Evolutionary conservation across 2,888 invertebrate genomes (phyloP).

Genomic region (Netelia inedita): DNA sequence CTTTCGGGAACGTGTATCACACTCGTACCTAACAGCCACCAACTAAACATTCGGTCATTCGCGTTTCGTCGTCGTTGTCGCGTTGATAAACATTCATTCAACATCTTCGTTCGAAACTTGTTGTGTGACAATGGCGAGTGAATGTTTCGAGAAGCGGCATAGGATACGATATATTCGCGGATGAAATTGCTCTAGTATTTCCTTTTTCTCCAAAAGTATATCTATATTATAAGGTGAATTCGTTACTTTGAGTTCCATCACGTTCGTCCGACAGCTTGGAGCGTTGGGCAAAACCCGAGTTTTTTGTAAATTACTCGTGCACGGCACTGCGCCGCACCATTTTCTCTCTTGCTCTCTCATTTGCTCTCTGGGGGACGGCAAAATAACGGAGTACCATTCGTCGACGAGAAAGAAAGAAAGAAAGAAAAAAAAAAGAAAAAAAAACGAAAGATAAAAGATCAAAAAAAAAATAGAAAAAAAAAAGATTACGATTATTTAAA

Average conservation of each 20-base stretch:
- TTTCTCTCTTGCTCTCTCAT: slow-evolving; percentile 27
- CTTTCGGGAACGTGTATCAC: no score
- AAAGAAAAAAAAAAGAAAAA: slow-evolving; percentile 70
- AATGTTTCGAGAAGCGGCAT: not conserved
- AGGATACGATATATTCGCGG: not conserved
- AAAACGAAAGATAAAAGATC: slow-evolving; percentile 70
- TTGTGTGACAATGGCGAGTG: no score
- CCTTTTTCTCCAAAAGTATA: slow-evolving; percentile 4
- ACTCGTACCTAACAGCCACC: no score
- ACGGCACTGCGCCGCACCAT: slow-evolving; percentile 25
- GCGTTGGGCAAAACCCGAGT: slow-evolving; percentile 24
- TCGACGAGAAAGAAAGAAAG: slow-evolving; percentile 79
- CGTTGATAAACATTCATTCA: no score
- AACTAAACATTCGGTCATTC: no score
- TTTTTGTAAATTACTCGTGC: slow-evolving; percentile 27
- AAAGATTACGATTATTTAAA: slow-evolving; percentile 1
- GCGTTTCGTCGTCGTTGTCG: no score
- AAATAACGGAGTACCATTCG: slow-evolving; percentile 84
- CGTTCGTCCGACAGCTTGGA: slow-evolving; percentile 32
- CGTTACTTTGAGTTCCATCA: slow-evolving; percentile 26
- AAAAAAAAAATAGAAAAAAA: slow-evolving; percentile 61
- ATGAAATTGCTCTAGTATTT: not conserved
- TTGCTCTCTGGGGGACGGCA: slow-evolving; percentile 79
- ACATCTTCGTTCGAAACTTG: no score
- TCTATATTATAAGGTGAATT: slow-evolving; percentile 22